A percentile compares a stretch with the other conserved stretches of the same genome.
phyloP scores from a whole-genome alignment of 2,888 invertebrate species.

The Noctuana brunneofusca region DNA sequence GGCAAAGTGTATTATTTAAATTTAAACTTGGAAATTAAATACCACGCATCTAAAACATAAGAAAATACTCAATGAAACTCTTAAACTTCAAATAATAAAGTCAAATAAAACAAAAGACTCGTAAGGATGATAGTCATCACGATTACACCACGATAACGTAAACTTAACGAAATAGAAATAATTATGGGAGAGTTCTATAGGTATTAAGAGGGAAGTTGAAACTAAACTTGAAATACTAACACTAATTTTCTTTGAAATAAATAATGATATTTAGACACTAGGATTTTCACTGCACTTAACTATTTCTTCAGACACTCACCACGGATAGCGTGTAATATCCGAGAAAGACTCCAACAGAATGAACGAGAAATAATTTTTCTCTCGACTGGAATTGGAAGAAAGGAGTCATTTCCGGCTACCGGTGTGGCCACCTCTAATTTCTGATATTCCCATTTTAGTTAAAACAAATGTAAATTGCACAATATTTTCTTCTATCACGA shows the following conservation, averaged over 20 bases:
- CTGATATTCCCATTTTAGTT: conserved; percentile 12
- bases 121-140: neutral
- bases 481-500: too few relatives aligned
- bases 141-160: conserved; percentile 39
- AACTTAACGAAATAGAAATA: conserved; percentile 4
- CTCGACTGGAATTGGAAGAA: conserved; percentile 69
- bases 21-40: conserved; percentile 50
- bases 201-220: neutral
- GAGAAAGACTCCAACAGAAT: conserved; percentile 88
- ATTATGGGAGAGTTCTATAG: neutral
- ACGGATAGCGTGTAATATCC: conserved; percentile 84
- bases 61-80: conserved; percentile 33
- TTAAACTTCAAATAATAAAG: conserved; percentile 31
- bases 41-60: conserved; percentile 39
- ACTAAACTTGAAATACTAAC: conserved; percentile 44
- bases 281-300: conserved; percentile 69
- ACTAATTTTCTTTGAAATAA: conserved; percentile 43
- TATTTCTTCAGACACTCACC: conserved; percentile 78
- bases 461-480: too few relatives aligned
- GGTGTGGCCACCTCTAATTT: conserved; percentile 50
- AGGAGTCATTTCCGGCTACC: conserved; percentile 68
- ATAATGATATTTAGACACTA: conserved; percentile 52
- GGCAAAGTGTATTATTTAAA: conserved; percentile 60
- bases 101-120: conserved; percentile 14
- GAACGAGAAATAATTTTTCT: conserved; percentile 83